These are phyloP conservation scores for Nomada ferruginata DNA, from an alignment of 2,888 invertebrate species.

Conservation along the genomic window DNA sequence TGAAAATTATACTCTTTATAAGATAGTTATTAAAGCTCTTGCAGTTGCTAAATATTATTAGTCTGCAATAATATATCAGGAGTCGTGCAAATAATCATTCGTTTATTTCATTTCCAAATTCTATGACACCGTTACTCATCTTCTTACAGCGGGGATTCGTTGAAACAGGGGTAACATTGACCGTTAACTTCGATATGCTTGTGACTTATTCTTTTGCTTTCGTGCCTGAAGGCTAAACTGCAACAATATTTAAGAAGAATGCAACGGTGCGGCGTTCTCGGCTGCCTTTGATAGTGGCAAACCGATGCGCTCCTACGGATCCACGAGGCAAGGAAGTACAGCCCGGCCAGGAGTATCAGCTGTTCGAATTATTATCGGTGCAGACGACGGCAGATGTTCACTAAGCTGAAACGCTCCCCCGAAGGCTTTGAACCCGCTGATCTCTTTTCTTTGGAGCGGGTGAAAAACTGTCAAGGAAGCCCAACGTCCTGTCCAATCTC, in stretches of 20 bases:
- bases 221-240: slow-evolving; percentile 12
- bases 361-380: slow-evolving; percentile 81
- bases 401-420: slow-evolving; percentile 74
- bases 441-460: slow-evolving; percentile 69
- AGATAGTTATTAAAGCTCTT: too few species aligned
- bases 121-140: neutral
- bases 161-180: neutral
- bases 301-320: slow-evolving; percentile 57
- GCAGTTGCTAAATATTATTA: too few species aligned
- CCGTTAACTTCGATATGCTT: slow-evolving; percentile 18
- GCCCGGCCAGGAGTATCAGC: slow-evolving; percentile 77
- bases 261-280: slow-evolving; percentile 2
- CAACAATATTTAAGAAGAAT: slow-evolving; percentile 5
- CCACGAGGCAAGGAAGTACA: slow-evolving; percentile 57
- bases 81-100: neutral
- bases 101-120: neutral
- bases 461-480: slow-evolving; percentile 68
- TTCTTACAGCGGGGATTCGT: neutral
- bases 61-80: too few species aligned
- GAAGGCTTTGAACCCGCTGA: slow-evolving; percentile 72
- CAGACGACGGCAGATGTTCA: slow-evolving; percentile 79
- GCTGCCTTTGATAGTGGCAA: slow-evolving; percentile 17
- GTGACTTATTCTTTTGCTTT: neutral
- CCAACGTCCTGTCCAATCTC: slow-evolving; percentile 52
- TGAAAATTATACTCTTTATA: too few species aligned